Evolutionary conservation across 2,113 vertebrate species (phyloP).

Genomic region (Cathartes aura): DNA sequence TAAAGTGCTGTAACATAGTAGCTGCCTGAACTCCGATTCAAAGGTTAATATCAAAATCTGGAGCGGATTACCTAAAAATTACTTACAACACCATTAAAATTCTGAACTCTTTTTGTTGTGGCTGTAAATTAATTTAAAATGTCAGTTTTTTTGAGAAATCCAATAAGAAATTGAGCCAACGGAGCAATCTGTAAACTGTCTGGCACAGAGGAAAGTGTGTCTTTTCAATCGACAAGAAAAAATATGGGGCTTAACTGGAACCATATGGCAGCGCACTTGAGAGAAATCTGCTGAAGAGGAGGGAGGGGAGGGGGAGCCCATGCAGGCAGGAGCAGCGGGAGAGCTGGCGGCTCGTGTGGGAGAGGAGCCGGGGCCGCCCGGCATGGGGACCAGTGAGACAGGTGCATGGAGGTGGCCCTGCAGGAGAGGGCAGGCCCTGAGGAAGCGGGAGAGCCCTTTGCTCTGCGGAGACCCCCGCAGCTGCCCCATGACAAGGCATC

Average conservation of each 20-base stretch:
- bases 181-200: conserved; percentile 91
- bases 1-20: conserved; percentile 84
- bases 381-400: accelerated
- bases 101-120: conserved; percentile 91
- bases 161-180: conserved; percentile 87
- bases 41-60: conserved; percentile 92
- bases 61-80: conserved; percentile 94
- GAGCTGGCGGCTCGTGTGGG: background rate
- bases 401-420: background rate
- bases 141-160: conserved; percentile 90
- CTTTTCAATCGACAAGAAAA: conserved; percentile 95
- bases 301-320: conserved; percentile 63
- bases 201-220: conserved; percentile 89
- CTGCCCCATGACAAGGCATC: accelerated
- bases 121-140: conserved; percentile 97
- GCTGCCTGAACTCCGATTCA: conserved; percentile 89
- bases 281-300: conserved; percentile 82
- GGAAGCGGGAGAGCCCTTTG: background rate
- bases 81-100: conserved; percentile 94
- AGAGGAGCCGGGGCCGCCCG: background rate
- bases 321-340: conserved; percentile 38
- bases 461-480: accelerated
- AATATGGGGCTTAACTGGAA: conserved; percentile 97
- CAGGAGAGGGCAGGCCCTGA: background rate
- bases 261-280: conserved; percentile 93